These are phyloP conservation scores for Hydrotaea cyrtoneurina DNA, from an alignment of 2,888 invertebrate species.

Conservation along the genomic window DNA sequence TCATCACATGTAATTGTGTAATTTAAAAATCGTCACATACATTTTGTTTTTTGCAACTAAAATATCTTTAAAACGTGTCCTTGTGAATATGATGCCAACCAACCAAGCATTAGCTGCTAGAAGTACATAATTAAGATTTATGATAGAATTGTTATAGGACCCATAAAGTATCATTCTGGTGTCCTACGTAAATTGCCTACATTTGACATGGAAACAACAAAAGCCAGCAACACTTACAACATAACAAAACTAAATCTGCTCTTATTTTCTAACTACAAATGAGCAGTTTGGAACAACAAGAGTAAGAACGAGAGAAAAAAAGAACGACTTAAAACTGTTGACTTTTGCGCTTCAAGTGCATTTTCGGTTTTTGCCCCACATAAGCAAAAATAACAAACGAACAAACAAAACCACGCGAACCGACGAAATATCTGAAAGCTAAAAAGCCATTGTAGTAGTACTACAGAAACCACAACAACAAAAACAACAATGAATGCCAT, in stretches of 20 bases:
- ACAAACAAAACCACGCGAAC: conserved; percentile 35
- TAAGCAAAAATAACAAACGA: conserved; percentile 41
- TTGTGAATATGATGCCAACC: too few species aligned
- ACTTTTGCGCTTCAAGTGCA: conserved; percentile 53
- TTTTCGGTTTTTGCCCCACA: conserved; percentile 45
- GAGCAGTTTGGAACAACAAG: conserved; percentile 11
- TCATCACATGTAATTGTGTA: too few species aligned
- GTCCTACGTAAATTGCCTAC: conserved; percentile 36
- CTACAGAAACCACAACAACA: not conserved
- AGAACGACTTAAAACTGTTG: conserved; percentile 50
- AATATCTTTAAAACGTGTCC: too few species aligned
- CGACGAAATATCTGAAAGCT: not conserved
- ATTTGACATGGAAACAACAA: not conserved
- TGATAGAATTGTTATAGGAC: conserved; percentile 22
- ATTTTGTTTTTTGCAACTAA: too few species aligned
- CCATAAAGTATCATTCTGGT: conserved; percentile 21
- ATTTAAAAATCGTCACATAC: too few species aligned
- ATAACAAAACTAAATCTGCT: conserved; percentile 24
- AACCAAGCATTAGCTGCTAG: too few species aligned
- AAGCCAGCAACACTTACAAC: not conserved
- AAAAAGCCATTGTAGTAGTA: not conserved
- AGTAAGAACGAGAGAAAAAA: not conserved
- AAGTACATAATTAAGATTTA: conserved; percentile 43
- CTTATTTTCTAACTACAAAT: conserved; percentile 2
- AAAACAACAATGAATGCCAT: conserved; percentile 26